These are phyloP conservation scores for Peromyscus aztecus DNA, from an alignment of 2,797 vertebrate genomes.

Conservation along the genomic window DNA sequence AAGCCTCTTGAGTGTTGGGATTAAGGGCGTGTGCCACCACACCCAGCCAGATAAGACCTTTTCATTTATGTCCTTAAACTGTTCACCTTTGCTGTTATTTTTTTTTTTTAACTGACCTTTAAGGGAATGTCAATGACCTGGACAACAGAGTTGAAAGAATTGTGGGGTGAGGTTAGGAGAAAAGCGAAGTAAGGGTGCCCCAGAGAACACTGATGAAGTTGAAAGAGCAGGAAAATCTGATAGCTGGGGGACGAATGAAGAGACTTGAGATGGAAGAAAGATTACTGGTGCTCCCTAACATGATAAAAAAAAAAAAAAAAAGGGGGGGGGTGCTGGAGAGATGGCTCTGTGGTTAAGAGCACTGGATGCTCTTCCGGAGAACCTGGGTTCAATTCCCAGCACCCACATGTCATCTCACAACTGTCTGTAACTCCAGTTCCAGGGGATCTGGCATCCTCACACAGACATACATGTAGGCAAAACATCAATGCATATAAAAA, in stretches of 20 bases:
- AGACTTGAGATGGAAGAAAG: not conserved
- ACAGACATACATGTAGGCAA: no score
- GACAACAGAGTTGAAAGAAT: not conserved
- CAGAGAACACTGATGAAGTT: not conserved
- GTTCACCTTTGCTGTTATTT: not conserved
- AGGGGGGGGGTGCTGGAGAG: no score
- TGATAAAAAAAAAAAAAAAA: not conserved
- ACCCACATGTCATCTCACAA: no score
- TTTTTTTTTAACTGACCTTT: constrained; percentile 12
- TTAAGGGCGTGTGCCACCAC: not conserved
- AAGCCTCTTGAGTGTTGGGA: not conserved
- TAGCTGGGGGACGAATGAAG: not conserved
- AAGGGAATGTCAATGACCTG: constrained; percentile 23
- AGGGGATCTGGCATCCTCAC: no score
- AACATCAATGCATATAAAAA: no score
- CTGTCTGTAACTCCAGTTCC: no score
- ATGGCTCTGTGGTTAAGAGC: no score
- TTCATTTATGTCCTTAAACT: not conserved
- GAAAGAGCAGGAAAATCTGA: constrained; percentile 41
- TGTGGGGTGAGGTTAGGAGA: not conserved
- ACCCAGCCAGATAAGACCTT: not conserved
- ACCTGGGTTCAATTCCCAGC: no score
- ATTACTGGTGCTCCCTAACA: not conserved
- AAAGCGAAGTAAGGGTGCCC: not conserved
- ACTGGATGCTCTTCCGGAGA: no score